Evolutionary conservation across 2,113 vertebrate species (phyloP), one percentile per base, ranked within the genome.

Genomic region (Xenus cinereus): DNA sequence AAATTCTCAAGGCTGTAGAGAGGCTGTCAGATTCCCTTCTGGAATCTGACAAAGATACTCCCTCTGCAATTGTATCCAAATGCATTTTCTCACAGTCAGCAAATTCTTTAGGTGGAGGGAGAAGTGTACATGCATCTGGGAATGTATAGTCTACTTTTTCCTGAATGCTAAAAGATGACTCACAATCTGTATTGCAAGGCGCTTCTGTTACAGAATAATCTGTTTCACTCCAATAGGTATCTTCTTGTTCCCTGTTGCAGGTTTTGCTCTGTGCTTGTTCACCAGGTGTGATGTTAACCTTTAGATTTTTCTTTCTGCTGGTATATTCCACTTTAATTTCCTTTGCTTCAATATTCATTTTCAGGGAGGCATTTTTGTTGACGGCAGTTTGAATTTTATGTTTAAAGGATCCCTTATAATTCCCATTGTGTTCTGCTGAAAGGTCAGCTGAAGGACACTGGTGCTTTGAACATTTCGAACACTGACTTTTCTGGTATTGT

Each of bases 61-160:
- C 93, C 35, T 97, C 95, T 57, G 94, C 89, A 77, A 97, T 75
- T 50, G 96, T 96, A 51, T 98, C 96, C 71, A 97, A 62, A 48
- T 83, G 85, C 41, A 64, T 71, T 73, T 95, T 94, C 23, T 94
- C 80, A 95, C 50, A 89, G 46, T 98, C 97, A 72, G 98, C 96
- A 96, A 98, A 98, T 75, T 97, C 96, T 75, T 73, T 43, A 7
- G 98, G 98, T 56, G 98, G 98, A 83, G 98, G 98, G 23, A 98
- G 94, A 76, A 95, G 88, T 39, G 51, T 68, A 81, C 79, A 60
- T 12, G 62, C 92, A 45, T 98, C 97, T 46, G 60, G 84, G 35
- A 87, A 91, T 14, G 76, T 62, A 62, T n/a, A 92, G 41, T 93
- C 79, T 48, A 82, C 66, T 62, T 97, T 97, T 88, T 86, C 93